phyloP scores from a whole-genome alignment of 2,888 invertebrate genomes.

The Spodoptera littoralis region DNA sequence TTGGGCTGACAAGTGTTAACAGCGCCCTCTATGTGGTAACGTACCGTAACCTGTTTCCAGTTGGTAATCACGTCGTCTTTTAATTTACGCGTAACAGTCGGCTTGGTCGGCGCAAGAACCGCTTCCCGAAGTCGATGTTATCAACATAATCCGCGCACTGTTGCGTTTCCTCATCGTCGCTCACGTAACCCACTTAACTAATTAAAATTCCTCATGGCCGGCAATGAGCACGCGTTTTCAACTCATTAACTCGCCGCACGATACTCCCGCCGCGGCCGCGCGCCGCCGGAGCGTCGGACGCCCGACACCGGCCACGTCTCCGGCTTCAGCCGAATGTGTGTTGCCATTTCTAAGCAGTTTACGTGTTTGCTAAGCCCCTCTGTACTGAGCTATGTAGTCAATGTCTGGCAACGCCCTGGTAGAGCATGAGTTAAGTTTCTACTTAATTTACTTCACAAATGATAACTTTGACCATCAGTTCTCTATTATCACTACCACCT shows the following conservation, averaged over 20 bases:
- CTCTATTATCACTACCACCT: too few relatives aligned
- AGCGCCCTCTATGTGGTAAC: slow-evolving; percentile 40
- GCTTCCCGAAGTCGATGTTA: slow-evolving; percentile 60
- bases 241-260: slow-evolving; percentile 70
- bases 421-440: too few relatives aligned
- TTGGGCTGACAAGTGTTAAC: slow-evolving; percentile 21
- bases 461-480: too few relatives aligned
- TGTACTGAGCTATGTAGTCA: too few relatives aligned
- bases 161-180: slow-evolving; percentile 68
- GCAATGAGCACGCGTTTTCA: slow-evolving; percentile 74
- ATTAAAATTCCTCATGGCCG: slow-evolving; percentile 80
- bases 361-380: background rate
- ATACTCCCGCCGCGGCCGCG: slow-evolving; percentile 35
- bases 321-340: slow-evolving; percentile 13
- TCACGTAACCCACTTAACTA: slow-evolving; percentile 77
- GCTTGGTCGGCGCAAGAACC: slow-evolving; percentile 49
- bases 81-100: slow-evolving; percentile 43
- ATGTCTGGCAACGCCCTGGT: too few relatives aligned
- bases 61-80: slow-evolving; percentile 5
- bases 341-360: background rate
- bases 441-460: too few relatives aligned
- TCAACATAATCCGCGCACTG: slow-evolving; percentile 67
- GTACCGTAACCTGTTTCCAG: slow-evolving; percentile 4
- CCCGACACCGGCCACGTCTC: slow-evolving; percentile 11
- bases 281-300: slow-evolving; percentile 9